Base-by-base conservation (phyloP, 53 echinoderm and acorn worm genomes). In the Hippasteria phrygiana region DNA sequence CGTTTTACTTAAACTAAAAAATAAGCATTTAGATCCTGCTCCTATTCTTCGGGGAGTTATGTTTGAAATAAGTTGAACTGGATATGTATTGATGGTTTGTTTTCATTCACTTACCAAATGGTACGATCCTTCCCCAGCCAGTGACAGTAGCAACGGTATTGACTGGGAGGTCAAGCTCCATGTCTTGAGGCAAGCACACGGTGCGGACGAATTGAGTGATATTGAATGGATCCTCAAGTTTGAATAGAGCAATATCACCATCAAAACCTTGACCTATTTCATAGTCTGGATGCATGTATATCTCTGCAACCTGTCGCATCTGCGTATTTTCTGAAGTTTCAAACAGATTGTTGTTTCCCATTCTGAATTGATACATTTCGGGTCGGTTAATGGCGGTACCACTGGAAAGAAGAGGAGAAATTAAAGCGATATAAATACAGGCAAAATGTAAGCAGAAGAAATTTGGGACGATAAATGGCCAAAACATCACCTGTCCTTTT, bases 131-230 rank as follows among this genome's bases (percentile, higher is more conserved):
- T 43, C 92, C 92, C 92, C 92, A 92, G 13, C 92, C 92, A 11
- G 92, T 92, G 10, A 92, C 87, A 2, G 80, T 88, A n/a, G 55
- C 71, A 24, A 40, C 71, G 13, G 77, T 63, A 6, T 63, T 55
- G 14, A n/a, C 24, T 9, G 74, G 62, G 16, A 38, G 7, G 1
- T 32, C 75, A 24, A 59, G 59, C 26, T 1, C n/a, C 4, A 26
- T 24, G 59, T 59, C 26, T 59, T 24, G 1, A n/a, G 59, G 59
- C 18, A 92, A 46, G 59, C 92, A 92, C 1, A 87, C 81, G 1
- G 91, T 78, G 29, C 88, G 54, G n/a, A 92, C 88, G 55, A 77
- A 88, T 26, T 92, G 78, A 4, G 88, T 81, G 22, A 92, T 88
- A n/a, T 33, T 51, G 63, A 80, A 67, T 2, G 73, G 73, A 10